A percentile compares a stretch with the other conserved stretches of the same genome.
Conservation (phyloP, 2,888 invertebrate species). For the Pomacea canaliculata region DNA sequence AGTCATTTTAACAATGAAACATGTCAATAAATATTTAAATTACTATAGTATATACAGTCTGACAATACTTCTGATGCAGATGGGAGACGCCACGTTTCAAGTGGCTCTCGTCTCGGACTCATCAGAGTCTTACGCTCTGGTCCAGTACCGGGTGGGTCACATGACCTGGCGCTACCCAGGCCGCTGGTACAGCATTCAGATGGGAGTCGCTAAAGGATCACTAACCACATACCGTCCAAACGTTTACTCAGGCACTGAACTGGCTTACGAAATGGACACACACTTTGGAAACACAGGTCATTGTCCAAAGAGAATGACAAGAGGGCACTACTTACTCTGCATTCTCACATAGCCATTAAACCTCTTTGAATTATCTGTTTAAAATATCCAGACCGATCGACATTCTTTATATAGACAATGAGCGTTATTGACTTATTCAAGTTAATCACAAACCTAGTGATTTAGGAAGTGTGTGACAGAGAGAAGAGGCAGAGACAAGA, state of each 20-base stretch:
- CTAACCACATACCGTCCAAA: not conserved
- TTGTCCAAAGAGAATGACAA: too few relatives aligned
- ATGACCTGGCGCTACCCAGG: slow-evolving; percentile 7
- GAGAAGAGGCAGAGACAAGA: too few relatives aligned
- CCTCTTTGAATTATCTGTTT: not conserved
- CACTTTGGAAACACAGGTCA: not conserved
- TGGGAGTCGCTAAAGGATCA: not conserved
- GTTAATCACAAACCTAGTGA: too few relatives aligned
- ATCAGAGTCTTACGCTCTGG: not conserved
- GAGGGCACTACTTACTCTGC: too few relatives aligned
- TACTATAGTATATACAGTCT: too few relatives aligned
- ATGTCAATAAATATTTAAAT: too few relatives aligned
- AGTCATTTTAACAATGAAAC: too few relatives aligned
- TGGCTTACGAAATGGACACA: not conserved
- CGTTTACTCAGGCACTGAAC: not conserved
- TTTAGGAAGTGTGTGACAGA: too few relatives aligned
- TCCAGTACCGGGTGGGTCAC: not conserved
- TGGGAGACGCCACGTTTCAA: slow-evolving; percentile 7
- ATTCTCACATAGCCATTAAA: too few relatives aligned
- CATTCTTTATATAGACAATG: too few relatives aligned
- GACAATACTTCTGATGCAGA: not conserved
- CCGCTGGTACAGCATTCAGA: not conserved
- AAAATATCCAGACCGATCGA: too few relatives aligned
- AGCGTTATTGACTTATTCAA: too few relatives aligned
- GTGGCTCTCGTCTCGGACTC: not conserved